Base-by-base conservation (phyloP, 1,140 invertebrate species). In the Drosophila ficusphila region DNA sequence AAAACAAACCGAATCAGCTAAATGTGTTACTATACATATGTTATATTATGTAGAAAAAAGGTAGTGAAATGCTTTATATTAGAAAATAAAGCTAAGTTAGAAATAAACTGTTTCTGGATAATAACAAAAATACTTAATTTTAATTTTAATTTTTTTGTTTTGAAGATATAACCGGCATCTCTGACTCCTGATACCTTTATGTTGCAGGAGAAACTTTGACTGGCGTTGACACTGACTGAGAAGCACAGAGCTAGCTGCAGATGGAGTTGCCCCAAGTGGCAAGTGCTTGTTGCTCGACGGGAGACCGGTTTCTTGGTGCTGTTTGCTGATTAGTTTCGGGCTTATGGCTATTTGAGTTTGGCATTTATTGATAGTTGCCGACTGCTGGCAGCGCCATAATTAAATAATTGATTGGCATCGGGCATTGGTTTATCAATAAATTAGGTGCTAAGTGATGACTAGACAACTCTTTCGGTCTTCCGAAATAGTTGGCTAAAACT, bases 291-390 rank as follows among this genome's bases (percentile, higher is more conserved):
- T 76, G 76, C 58, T 61, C 23, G 62, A 19, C 14, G 19, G 39
- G 57, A 39, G 25, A 19, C 14, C 11, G 4, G 39, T 46, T 64
- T 33, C 48, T 39, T 41, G 62, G 33, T 72, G 48, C 67, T 76
- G 61, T 86, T 81, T 86, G 82, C 73, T 86, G 81, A 85, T 85
- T 86, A 81, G 81, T 81, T 81, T 85, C 56, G 56, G 61, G 62
- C 61, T 76, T 72, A 74, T 73, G 58, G 61, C 62, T 74, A 62
- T 85, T 85, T 86, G 58, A 69, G 62, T 65, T 85, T 79, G 76
- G 54, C 56, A 56, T 79, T 79, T 79, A 79, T 74, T 74, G 64
- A 61, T 74, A 74, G 70, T 71, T 75, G 53, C 12, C 49, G 64
- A 67, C 31, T 46, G 48, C 41, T 39, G 52, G 36, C 27, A 73